These are phyloP conservation scores for Etheostoma cragini DNA, from an alignment of 2,113 vertebrate species.

Conservation along the genomic window DNA sequence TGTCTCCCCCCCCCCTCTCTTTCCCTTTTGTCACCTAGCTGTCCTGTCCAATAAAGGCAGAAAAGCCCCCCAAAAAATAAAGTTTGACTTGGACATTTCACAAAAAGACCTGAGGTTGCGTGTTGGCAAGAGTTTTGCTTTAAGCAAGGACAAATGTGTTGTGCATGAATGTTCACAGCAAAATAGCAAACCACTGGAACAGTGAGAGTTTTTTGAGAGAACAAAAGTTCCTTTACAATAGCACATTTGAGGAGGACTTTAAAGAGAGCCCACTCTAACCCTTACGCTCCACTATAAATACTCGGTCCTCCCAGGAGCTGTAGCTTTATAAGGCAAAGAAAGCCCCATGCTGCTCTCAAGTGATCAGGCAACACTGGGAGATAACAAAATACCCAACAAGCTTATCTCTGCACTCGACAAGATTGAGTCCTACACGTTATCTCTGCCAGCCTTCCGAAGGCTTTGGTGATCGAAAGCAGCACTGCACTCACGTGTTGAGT, in stretches of 20 bases:
- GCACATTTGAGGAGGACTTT: conserved; percentile 16
- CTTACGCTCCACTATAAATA: conserved; percentile 67
- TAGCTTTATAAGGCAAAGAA: conserved; percentile 69
- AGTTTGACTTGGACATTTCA: too few relatives aligned
- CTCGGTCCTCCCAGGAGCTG: conserved; percentile 14
- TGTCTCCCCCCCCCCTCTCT: too few relatives aligned
- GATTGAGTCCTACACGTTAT: conserved; percentile 66
- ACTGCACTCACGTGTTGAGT: conserved; percentile 25
- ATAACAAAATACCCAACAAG: conserved; percentile 61
- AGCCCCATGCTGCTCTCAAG: conserved; percentile 32
- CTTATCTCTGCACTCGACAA: conserved; percentile 65
- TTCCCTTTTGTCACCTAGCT: too few relatives aligned
- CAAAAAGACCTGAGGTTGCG: too few relatives aligned
- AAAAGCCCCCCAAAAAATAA: too few relatives aligned
- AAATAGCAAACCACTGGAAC: background rate
- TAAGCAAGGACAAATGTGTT: background rate
- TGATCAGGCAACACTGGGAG: conserved; percentile 50
- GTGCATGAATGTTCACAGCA: background rate
- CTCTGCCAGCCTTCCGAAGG: conserved; percentile 34
- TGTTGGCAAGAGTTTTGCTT: too few relatives aligned
- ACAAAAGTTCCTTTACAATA: conserved; percentile 12
- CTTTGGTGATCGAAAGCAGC: conserved; percentile 28
- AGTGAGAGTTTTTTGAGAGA: conserved; percentile 16
- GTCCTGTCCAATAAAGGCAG: too few relatives aligned
- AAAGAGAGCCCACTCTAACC: conserved; percentile 1